A percentile compares a stretch with the other conserved stretches of the same genome.
Evolutionary conservation across 2,113 vertebrate genomes (phyloP).

Genomic region (Microcebus griseorufus): DNA sequence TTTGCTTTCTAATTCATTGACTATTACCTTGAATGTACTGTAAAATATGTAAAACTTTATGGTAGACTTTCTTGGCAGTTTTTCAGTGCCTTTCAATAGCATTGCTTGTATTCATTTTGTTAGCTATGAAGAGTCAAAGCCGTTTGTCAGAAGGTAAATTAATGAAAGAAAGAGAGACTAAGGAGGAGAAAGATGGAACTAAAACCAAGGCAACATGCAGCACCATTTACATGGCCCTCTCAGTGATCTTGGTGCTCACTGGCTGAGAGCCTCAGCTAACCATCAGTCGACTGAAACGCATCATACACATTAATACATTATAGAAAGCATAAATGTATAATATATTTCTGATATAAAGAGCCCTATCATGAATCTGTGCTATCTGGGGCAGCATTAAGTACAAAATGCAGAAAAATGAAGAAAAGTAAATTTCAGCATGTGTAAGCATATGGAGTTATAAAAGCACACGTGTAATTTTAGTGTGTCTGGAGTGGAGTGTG

Average conservation of each 20-base stretch:
- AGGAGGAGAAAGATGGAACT: neutral
- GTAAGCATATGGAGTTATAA: neutral
- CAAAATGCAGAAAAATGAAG: neutral
- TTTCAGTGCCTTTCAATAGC: neutral
- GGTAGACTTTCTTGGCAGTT: neutral
- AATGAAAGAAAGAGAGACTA: neutral
- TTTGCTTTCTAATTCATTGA: neutral
- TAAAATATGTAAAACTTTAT: neutral
- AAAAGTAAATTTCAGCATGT: neutral
- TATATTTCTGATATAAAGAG: neutral
- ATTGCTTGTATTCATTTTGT: neutral
- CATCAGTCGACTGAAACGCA: neutral
- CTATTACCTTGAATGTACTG: neutral
- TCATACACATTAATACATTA: too few species aligned
- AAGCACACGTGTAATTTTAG: neutral
- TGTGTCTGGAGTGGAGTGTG: neutral
- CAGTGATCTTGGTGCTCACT: neutral
- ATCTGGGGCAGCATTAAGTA: neutral
- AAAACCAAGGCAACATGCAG: neutral
- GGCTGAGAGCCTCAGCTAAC: neutral
- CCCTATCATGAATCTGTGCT: neutral
- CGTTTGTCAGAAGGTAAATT: neutral
- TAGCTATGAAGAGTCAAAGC: neutral
- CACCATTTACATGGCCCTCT: neutral
- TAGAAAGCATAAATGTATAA: neutral